These are phyloP conservation scores for Machaerirhynchus nigripectus DNA, from an alignment of 2,113 vertebrate genomes.

Conservation along the genomic window DNA sequence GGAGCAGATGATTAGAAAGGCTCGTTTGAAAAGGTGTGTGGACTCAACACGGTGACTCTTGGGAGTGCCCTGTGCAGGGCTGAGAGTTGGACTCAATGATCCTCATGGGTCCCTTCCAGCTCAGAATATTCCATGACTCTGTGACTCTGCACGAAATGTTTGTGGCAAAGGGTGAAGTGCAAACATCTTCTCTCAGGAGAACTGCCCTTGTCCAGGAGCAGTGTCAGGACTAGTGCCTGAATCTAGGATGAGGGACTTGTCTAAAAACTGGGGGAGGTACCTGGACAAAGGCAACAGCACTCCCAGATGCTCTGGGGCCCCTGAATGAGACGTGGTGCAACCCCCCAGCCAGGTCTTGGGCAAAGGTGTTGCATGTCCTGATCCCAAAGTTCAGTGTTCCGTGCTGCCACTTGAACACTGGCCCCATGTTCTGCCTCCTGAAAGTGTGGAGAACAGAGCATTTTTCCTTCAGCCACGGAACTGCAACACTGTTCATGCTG, in stretches of 20 bases:
- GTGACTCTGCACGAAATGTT: not conserved
- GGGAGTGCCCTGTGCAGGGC: not conserved
- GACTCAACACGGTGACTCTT: not conserved
- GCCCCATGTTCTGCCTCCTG: not conserved
- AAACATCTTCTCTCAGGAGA: not conserved
- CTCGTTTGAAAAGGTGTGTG: not conserved
- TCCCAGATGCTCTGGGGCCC: not conserved
- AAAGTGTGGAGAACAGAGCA: fast-evolving
- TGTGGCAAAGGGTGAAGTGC: not conserved
- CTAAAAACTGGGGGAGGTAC: not conserved
- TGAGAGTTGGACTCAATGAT: not conserved
- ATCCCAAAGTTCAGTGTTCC: not conserved
- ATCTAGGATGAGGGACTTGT: not conserved
- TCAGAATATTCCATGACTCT: not conserved
- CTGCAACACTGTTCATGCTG: not conserved
- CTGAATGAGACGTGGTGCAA: not conserved
- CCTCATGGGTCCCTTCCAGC: too few relatives aligned
- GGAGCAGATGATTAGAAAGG: not conserved
- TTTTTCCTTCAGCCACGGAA: not conserved
- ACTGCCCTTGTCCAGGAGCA: not conserved
- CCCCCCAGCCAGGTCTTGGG: not conserved
- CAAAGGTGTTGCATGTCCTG: not conserved
- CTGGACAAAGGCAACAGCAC: not conserved
- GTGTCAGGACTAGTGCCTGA: not conserved
- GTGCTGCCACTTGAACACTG: not conserved